These are phyloP conservation scores for Microctonus aethiopoides DNA, from an alignment of 2,888 invertebrate genomes.

Conservation along the genomic window DNA sequence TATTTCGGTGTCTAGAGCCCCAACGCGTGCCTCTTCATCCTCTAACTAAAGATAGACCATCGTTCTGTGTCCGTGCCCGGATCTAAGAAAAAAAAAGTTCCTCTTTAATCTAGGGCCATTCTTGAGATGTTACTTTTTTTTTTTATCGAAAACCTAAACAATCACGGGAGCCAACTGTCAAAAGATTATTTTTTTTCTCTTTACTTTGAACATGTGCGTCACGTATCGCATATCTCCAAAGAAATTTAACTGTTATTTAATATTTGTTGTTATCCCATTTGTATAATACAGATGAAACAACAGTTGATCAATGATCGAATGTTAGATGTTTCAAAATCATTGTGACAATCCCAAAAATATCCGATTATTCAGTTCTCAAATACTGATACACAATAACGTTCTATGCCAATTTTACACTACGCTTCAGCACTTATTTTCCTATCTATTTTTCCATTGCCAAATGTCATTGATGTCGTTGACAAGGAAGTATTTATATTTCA, in stretches of 20 bases:
- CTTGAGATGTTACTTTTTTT: constrained; percentile 21
- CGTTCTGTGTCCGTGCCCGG: constrained; percentile 35
- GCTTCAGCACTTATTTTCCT: constrained; percentile 1
- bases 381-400: not conserved
- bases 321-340: not conserved
- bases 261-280: not conserved
- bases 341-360: not conserved
- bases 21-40: constrained; percentile 45
- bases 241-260: not conserved
- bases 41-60: constrained; percentile 56
- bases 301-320: not conserved
- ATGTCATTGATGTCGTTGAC: constrained; percentile 15
- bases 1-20: constrained; percentile 63
- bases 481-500: not conserved
- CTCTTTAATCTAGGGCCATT: constrained; percentile 29
- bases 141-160: constrained; percentile 2
- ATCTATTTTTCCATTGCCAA: constrained; percentile 16
- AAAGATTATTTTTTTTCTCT: not conserved
- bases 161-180: constrained; percentile 14
- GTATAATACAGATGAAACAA: not conserved
- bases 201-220: constrained; percentile 25
- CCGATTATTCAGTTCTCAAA: not conserved
- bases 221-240: not conserved
- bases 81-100: constrained; percentile 42
- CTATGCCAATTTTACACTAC: not conserved